These are phyloP conservation scores for Uria lomvia DNA, from an alignment of 2,113 vertebrate species.

Conservation along the genomic window DNA sequence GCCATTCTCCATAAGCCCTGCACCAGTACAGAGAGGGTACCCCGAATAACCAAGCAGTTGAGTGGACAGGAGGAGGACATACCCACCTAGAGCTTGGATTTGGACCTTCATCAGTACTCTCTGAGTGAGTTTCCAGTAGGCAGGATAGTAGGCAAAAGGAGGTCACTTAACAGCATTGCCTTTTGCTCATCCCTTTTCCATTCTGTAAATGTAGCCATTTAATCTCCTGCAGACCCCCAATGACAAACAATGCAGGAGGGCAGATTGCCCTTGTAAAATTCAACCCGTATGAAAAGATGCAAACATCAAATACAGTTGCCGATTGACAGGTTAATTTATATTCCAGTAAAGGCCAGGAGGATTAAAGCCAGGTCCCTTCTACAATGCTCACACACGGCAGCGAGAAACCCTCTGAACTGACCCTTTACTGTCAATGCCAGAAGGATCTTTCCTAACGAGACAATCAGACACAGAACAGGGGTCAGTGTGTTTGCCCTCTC, in stretches of 20 bases:
- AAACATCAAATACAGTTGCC: neutral
- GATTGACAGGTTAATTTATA: neutral
- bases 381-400: accelerated
- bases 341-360: neutral
- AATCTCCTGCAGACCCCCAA: neutral
- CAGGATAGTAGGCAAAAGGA: neutral
- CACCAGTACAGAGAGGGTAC: neutral
- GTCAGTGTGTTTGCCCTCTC: neutral
- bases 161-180: neutral
- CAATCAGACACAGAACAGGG: neutral
- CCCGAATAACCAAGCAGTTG: neutral
- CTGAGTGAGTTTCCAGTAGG: neutral
- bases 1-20: neutral
- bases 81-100: neutral
- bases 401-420: neutral
- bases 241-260: neutral
- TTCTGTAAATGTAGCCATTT: neutral
- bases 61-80: neutral
- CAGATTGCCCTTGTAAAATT: neutral
- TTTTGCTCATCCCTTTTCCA: neutral
- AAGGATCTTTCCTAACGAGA: neutral
- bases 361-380: neutral
- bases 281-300: neutral
- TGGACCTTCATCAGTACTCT: neutral
- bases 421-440: neutral